Base-by-base conservation (phyloP, 2,113 vertebrate genomes). In the Ophthalmolycus amberensis region DNA sequence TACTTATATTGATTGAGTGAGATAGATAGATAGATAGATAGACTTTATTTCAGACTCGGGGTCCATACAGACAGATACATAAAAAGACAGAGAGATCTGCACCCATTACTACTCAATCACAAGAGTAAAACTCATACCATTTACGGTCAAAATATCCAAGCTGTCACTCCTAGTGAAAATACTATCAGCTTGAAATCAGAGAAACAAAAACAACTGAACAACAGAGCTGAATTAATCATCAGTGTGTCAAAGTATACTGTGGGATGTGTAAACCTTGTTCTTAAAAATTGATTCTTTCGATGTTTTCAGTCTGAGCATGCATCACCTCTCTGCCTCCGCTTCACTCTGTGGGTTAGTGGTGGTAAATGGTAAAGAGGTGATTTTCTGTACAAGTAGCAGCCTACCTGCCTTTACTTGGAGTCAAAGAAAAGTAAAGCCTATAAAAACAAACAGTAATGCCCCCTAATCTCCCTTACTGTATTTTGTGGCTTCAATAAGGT, bases 261-360 rank as follows among this genome's bases (percentile, higher is more conserved):
- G 32, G 20, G 66, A 71, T 37, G 60, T 54, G 60, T 72, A 71
- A 71, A 71, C 14, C 59, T 75, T 69, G 48, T 71, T 34, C 59
- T 65, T 34, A 59, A 60, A 52, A 15, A 80, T 52, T 37, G 71
- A 75, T 85, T 80, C 6, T 27, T 22, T 11, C 0, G 2, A 3
- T n/a, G n/a, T 64, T 82, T 73, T 81, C 54, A 69, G 63, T 85
- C 69, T 20, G 12, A 56, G 46, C 56, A 68, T 69, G 40, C 15
- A 27, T 32, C 29, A n/a, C 37, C 7, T n/a, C 37, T 27, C 9
- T 71, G n/a, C 10, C 34, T 44, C 6, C 44, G 18, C 38, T 76
- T 62, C 27, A 72, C 63, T 68, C 42, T 16, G 27, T 34, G 75
- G 37, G 11, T 60, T 20, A 52, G 59, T 44, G 16, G 32, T 25